Evolutionary conservation across 2,797 vertebrate species (phyloP).

Genomic region (Gadopsis marmoratus): DNA sequence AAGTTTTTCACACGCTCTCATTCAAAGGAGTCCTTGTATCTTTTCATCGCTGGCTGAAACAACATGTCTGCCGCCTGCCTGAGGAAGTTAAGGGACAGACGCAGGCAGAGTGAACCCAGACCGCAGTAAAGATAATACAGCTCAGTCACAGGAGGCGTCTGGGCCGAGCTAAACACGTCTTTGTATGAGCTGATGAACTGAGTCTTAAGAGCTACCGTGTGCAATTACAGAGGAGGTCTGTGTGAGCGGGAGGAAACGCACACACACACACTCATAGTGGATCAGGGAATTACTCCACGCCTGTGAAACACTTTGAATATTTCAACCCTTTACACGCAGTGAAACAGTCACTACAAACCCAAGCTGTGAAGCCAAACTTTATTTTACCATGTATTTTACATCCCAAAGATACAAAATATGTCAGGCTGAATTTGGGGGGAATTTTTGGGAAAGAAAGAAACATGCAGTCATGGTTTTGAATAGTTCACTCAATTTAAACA

Average conservation of each 20-base stretch:
- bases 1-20: conserved; percentile 13
- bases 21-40: conserved; percentile 69
- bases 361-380: not conserved
- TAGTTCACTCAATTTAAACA: not conserved
- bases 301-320: not conserved
- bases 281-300: not conserved
- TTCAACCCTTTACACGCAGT: not conserved
- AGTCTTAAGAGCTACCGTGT: conserved; percentile 54
- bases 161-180: conserved; percentile 56
- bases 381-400: not conserved
- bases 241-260: conserved; percentile 35
- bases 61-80: conserved; percentile 47
- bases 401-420: not conserved
- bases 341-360: not conserved
- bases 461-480: not conserved
- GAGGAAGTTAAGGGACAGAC: conserved; percentile 60
- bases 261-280: not conserved
- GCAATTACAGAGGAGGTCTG: conserved; percentile 68
- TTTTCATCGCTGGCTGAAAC: conserved; percentile 39
- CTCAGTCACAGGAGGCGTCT: conserved; percentile 53
- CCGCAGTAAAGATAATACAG: conserved; percentile 53
- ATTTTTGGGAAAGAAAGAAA: not conserved
- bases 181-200: conserved; percentile 68
- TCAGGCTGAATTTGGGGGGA: not conserved
- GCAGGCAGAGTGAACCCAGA: conserved; percentile 35